These are phyloP conservation scores for Corythornis leucogaster DNA, from an alignment of 2,797 vertebrate genomes.

Conservation along the genomic window DNA sequence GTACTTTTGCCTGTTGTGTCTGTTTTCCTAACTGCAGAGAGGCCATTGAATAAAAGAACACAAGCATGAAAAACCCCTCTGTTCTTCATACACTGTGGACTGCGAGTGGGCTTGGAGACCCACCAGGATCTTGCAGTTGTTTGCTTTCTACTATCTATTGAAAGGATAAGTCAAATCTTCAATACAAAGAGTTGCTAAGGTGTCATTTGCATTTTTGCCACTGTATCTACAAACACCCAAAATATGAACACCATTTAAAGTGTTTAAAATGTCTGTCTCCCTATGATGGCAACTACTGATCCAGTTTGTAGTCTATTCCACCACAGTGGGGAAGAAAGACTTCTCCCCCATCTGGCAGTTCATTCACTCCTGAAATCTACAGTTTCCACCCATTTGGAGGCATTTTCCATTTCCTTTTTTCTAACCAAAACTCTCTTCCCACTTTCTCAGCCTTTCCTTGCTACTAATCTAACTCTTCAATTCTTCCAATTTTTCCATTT, in stretches of 20 bases:
- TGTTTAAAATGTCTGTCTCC: background rate
- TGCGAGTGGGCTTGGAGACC: background rate
- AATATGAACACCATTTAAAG: background rate
- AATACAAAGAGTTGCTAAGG: background rate
- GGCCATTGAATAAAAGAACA: slow-evolving; percentile 27
- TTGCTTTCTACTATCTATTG: background rate
- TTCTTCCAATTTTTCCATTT: background rate
- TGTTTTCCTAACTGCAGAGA: slow-evolving; percentile 60
- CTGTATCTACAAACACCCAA: background rate
- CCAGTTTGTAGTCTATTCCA: background rate
- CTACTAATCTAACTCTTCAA: background rate
- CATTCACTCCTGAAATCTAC: background rate
- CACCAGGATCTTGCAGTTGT: background rate
- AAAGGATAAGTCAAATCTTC: background rate
- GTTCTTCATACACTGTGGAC: background rate
- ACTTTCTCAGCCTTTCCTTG: background rate
- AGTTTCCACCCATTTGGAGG: background rate
- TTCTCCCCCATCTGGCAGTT: background rate
- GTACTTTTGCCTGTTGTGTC: slow-evolving; percentile 63
- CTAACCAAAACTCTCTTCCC: background rate
- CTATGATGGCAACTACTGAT: background rate
- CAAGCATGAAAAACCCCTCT: slow-evolving; percentile 28
- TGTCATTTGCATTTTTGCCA: background rate
- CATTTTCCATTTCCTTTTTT: background rate
- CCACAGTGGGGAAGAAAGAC: background rate